phyloP scores from a whole-genome alignment of 2,113 vertebrate species.

The Scomber japonicus region DNA sequence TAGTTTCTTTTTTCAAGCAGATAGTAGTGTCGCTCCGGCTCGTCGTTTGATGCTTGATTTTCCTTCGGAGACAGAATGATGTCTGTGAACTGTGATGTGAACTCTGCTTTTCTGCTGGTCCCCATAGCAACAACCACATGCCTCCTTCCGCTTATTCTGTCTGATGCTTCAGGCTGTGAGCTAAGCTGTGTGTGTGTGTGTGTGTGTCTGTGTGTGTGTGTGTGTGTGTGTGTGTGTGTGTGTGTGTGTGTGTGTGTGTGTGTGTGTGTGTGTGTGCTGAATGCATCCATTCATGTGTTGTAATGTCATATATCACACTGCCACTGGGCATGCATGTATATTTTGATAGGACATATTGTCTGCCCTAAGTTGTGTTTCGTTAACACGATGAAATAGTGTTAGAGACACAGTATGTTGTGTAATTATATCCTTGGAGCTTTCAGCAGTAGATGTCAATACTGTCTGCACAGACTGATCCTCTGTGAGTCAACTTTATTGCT shows the following conservation, averaged over 20 bases:
- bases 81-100: conserved; percentile 54
- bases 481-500: conserved; percentile 38
- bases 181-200: conserved; percentile 23
- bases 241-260: too few species aligned
- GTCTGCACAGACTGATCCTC: conserved; percentile 19
- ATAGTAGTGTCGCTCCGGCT: conserved; percentile 9
- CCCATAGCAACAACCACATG: conserved; percentile 79
- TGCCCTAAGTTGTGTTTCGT: conserved; percentile 3
- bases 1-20: background rate
- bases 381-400: conserved; percentile 40
- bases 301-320: conserved; percentile 14
- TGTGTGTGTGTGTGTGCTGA: background rate
- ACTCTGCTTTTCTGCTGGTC: conserved; percentile 73
- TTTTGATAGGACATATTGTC: conserved; percentile 28
- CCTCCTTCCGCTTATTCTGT: conserved; percentile 46
- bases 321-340: conserved; percentile 6
- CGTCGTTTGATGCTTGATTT: conserved; percentile 59
- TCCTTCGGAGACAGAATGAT: conserved; percentile 70
- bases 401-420: conserved; percentile 10
- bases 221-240: background rate
- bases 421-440: conserved; percentile 24
- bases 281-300: conserved; percentile 39
- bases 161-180: conserved; percentile 59
- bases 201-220: too few species aligned
- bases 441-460: conserved; percentile 37